Percentiles rank a stretch among this genome's conserved stretches.
Conservation (phyloP, 2,888 invertebrate genomes). For the Hermaeophaga mercurialis region DNA sequence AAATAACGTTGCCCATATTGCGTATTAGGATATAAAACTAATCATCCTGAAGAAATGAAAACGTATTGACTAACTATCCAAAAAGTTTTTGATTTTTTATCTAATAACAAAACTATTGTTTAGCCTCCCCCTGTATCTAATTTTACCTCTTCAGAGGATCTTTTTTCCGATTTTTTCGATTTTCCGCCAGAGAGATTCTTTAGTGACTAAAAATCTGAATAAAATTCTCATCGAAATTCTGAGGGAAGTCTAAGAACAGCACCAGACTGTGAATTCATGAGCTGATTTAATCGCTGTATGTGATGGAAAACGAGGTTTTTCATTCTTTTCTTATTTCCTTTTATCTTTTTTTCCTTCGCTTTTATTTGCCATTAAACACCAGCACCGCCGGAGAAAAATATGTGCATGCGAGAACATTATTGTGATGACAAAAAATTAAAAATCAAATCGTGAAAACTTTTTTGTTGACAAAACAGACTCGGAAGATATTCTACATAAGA, state of each 20-base stretch:
- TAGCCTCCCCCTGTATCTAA: too few relatives aligned
- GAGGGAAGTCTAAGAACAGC: constrained; percentile 2
- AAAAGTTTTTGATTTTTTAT: too few relatives aligned
- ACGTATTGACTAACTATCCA: too few relatives aligned
- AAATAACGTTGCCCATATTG: too few relatives aligned
- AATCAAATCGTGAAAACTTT: too few relatives aligned
- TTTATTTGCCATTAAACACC: constrained; percentile 6
- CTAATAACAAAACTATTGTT: too few relatives aligned
- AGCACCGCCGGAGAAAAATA: not conserved
- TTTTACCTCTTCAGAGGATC: not conserved
- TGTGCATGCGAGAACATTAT: not conserved
- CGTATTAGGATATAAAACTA: too few relatives aligned
- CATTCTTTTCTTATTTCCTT: not conserved
- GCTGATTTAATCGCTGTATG: constrained; percentile 14
- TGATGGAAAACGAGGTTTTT: constrained; percentile 9
- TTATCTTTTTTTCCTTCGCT: not conserved
- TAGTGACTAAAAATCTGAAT: constrained; percentile 15
- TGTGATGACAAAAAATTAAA: not conserved
- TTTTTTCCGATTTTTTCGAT: constrained; percentile 10
- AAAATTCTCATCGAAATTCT: constrained; percentile 16
- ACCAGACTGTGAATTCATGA: constrained; percentile 17
- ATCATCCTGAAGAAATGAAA: too few relatives aligned
- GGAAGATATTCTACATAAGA: too few relatives aligned
- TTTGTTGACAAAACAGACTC: too few relatives aligned
- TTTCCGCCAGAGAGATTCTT: constrained; percentile 14